A percentile compares a stretch with the other conserved stretches of the same genome.
These are phyloP conservation scores for Zosterops hypoxanthus DNA, from an alignment of 2,113 vertebrate genomes.

Conservation along the genomic window DNA sequence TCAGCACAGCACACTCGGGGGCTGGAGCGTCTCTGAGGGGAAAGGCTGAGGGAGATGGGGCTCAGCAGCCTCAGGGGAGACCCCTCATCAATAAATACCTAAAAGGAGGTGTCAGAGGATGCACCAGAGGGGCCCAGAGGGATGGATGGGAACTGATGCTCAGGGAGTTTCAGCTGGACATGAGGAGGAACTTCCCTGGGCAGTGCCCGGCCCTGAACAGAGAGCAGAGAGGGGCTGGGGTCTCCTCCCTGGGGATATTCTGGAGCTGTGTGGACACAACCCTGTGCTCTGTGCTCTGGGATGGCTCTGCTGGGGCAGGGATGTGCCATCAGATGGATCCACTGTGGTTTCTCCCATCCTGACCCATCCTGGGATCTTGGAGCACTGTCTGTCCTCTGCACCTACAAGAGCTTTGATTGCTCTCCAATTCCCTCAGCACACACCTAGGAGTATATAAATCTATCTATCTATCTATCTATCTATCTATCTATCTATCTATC, in stretches of 20 bases:
- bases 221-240: background rate
- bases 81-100: background rate
- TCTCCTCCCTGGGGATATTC: background rate
- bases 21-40: background rate
- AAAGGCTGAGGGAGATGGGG: background rate
- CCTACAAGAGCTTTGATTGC: background rate
- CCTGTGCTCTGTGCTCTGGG: background rate
- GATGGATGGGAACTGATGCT: too few relatives aligned
- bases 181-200: background rate
- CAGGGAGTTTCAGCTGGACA: background rate
- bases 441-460: background rate
- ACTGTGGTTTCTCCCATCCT: background rate
- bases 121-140: background rate
- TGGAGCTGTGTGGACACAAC: too few relatives aligned
- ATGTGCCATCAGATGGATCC: background rate
- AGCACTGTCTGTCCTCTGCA: background rate
- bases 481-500: background rate
- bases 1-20: background rate
- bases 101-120: background rate
- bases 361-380: fast-evolving
- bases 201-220: background rate
- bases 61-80: too few relatives aligned
- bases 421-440: background rate
- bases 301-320: background rate
- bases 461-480: background rate